Evolutionary conservation across 2,888 invertebrate species (phyloP), one percentile per base, ranked within the genome.

Genomic region (Anoplius nigerrimus): DNA sequence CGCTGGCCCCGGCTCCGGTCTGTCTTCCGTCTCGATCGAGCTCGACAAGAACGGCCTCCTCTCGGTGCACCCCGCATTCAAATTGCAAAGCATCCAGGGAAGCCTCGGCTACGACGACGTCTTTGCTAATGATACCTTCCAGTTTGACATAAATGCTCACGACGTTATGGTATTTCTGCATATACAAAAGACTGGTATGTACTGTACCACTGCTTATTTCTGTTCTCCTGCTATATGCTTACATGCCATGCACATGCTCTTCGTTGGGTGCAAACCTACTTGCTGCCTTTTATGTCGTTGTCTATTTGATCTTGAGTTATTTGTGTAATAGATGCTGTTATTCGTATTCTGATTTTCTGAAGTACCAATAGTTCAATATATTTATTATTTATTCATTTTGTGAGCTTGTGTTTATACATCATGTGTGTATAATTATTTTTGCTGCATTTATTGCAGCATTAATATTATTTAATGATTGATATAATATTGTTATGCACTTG

Each of bases 91-190:
- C 55, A 78, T 88, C 67, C 87, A 87, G 72, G 86, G 88, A 51
- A 86, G 94, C 70, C 91, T 96, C 71, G 95, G 95, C 80, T 96
- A 96, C 87, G 96, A 96, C 87, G 95, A 95, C 89, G 94, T 96
- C 82, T 91, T 96, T 64, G 80, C 84, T 70, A 95, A 95, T 86
- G 95, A 95, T 86, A 95, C 94, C 90, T 95, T 95, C 89, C 92
- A 94, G 84, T 97, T 97, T 90, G 95, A 97, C 89, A 95, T 97
- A 90, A 94, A 95, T 87, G 95, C 95, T 13, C 95, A 96, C 85
- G 99, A 99, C 90, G 99, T 99, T 65, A 95, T 99, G 92, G 98
- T 99, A 62, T 93, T 99, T 92, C 91, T 99, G 79, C 99, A 99
- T 89, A 98, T 99, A 89, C 99, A 99, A 90, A 99, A 99, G 91